Evolutionary conservation across 2,888 invertebrate genomes (phyloP).

Genomic region (Leptinotarsa rubiginosa): DNA sequence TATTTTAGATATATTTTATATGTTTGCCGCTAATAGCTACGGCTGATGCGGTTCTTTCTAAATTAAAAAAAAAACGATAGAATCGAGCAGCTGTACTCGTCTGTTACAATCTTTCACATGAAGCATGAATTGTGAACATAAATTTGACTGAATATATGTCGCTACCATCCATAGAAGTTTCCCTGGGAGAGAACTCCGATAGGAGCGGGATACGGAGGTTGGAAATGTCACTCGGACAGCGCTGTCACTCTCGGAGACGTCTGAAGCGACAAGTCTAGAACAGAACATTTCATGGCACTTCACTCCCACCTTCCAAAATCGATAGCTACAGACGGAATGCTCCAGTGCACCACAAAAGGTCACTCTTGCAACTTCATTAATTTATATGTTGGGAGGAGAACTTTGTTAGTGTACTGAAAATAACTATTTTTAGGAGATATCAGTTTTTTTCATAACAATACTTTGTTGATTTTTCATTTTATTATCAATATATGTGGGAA

Average conservation of each 20-base stretch:
- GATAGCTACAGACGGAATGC: slow-evolving; percentile 48
- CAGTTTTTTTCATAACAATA: too few relatives aligned
- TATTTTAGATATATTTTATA: too few relatives aligned
- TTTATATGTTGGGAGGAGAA: slow-evolving; percentile 13
- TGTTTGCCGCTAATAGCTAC: too few relatives aligned
- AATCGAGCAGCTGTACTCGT: too few relatives aligned
- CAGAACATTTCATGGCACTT: slow-evolving; percentile 50
- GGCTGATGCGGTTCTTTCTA: too few relatives aligned
- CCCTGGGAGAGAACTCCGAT: slow-evolving; percentile 31
- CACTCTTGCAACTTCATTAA: slow-evolving; percentile 33
- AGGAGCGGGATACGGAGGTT: slow-evolving; percentile 40
- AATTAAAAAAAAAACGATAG: too few relatives aligned
- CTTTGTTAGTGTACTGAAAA: too few relatives aligned
- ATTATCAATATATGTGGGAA: too few relatives aligned
- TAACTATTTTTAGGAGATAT: too few relatives aligned
- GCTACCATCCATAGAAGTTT: slow-evolving; percentile 25
- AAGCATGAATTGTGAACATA: too few relatives aligned
- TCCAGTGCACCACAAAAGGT: slow-evolving; percentile 39
- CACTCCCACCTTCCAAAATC: slow-evolving; percentile 46
- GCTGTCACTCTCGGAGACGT: slow-evolving; percentile 62
- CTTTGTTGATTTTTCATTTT: too few relatives aligned
- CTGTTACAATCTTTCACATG: too few relatives aligned
- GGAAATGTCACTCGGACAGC: slow-evolving; percentile 58
- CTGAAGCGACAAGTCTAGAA: slow-evolving; percentile 58
- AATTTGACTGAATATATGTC: background rate